Evolutionary conservation across 2,113 vertebrate species (phyloP).

Genomic region (Petroica traversi): DNA sequence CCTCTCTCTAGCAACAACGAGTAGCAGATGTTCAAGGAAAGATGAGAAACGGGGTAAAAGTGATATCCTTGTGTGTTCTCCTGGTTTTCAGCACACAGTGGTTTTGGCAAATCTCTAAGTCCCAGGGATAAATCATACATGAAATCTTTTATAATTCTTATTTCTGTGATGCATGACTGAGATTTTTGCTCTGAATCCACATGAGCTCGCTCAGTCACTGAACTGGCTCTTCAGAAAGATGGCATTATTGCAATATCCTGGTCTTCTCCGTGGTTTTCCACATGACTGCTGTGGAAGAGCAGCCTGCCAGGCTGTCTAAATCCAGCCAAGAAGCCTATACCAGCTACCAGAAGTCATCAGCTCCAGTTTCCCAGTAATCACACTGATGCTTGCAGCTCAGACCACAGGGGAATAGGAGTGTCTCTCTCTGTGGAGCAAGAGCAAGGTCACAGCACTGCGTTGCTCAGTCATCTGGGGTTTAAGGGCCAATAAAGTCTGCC

Average conservation of each 20-base stretch:
- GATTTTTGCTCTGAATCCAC: background rate
- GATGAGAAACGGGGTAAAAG: background rate
- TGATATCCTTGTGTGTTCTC: background rate
- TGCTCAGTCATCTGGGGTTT: background rate
- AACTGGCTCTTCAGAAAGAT: background rate
- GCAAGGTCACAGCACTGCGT: background rate
- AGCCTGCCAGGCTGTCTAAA: background rate
- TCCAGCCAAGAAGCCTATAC: background rate
- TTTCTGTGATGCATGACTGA: background rate
- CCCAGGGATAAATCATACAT: background rate
- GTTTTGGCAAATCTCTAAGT: background rate
- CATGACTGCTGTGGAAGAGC: background rate
- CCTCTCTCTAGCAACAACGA: background rate
- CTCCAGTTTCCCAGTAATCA: background rate
- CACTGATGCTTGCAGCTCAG: background rate
- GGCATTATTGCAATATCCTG: background rate
- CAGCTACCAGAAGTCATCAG: background rate
- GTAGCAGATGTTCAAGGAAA: constrained; percentile 16
- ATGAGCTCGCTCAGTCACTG: background rate
- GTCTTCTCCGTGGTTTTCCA: background rate
- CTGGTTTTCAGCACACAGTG: background rate
- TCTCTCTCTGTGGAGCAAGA: background rate
- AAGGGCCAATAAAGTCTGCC: background rate
- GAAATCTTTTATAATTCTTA: background rate
- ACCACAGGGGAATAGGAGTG: background rate